Percentiles rank a stretch among this genome's conserved stretches.
phyloP scores from a whole-genome alignment of 1,140 invertebrate species.

The Harpegnathos saltator region DNA sequence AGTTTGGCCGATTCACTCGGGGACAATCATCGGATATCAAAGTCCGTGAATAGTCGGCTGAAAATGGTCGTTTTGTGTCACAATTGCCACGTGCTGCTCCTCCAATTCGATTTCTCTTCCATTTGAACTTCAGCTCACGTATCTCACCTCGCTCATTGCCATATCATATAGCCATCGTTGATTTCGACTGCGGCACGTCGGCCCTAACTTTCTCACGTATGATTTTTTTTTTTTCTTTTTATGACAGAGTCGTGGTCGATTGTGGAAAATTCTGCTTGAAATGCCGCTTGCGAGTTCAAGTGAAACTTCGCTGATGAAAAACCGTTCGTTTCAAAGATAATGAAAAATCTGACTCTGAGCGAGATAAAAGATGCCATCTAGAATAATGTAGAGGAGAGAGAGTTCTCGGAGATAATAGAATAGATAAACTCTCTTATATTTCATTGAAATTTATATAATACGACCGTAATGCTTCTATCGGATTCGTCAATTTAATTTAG shows the following conservation, averaged over 20 bases:
- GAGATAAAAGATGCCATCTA: too few relatives aligned
- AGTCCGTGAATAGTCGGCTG: not conserved
- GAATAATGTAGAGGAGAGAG: not conserved
- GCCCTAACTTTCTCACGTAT: not conserved
- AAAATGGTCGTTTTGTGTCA: constrained; percentile 23
- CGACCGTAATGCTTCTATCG: not conserved
- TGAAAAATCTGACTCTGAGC: too few relatives aligned
- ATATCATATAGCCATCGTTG: constrained; percentile 42
- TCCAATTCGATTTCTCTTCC: constrained; percentile 59
- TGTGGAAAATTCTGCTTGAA: too few relatives aligned
- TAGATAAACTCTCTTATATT: not conserved
- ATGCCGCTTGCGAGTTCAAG: too few relatives aligned
- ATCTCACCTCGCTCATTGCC: constrained; percentile 31
- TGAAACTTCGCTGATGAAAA: too few relatives aligned
- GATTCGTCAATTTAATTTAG: constrained; percentile 4
- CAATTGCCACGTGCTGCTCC: constrained; percentile 31
- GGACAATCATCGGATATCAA: not conserved
- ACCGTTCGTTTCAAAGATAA: too few relatives aligned
- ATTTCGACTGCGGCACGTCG: not conserved
- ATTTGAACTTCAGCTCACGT: constrained; percentile 60
- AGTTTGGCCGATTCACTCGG: not conserved
- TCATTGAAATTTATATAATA: not conserved
- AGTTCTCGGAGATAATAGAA: too few relatives aligned
- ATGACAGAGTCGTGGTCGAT: too few relatives aligned
- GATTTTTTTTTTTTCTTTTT: too few relatives aligned